phyloP scores from a whole-genome alignment of 2,888 invertebrate genomes.

The Cephus rjabovi region DNA sequence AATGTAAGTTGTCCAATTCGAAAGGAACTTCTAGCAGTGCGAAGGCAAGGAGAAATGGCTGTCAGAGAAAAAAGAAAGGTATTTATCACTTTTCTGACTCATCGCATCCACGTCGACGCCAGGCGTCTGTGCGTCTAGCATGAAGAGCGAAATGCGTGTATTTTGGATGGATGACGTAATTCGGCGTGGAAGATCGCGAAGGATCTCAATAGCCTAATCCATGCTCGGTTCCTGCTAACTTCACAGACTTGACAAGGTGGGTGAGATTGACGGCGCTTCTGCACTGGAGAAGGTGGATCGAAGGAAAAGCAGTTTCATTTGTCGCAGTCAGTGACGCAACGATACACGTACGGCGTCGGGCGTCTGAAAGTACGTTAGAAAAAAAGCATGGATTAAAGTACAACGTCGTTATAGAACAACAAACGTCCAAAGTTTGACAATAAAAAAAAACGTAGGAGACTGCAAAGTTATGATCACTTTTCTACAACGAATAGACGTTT shows the following conservation, averaged over 20 bases:
- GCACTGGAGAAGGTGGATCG: not conserved
- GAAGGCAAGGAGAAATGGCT: too few relatives aligned
- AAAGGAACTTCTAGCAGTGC: not conserved
- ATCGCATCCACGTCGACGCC: not conserved
- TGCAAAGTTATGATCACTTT: not conserved
- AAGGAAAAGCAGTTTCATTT: not conserved
- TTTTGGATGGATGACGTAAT: not conserved
- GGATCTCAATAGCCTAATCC: not conserved
- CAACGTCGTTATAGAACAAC: slow-evolving; percentile 4
- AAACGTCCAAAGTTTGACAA: not conserved
- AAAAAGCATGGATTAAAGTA: not conserved
- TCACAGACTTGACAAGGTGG: too few relatives aligned
- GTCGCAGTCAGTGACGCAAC: slow-evolving; percentile 23
- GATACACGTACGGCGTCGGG: slow-evolving; percentile 22
- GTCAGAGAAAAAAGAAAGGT: not conserved
- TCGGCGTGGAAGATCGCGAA: not conserved
- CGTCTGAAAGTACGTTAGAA: not conserved
- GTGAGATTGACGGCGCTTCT: not conserved
- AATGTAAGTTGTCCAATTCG: not conserved
- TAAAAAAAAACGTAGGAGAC: not conserved
- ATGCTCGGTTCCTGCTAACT: not conserved
- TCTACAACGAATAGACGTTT: not conserved
- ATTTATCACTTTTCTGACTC: not conserved
- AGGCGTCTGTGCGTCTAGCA: not conserved
- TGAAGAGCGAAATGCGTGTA: not conserved